Evolutionary conservation across 2,888 invertebrate genomes (phyloP).

Genomic region (Rhorus exstirpatorius): DNA sequence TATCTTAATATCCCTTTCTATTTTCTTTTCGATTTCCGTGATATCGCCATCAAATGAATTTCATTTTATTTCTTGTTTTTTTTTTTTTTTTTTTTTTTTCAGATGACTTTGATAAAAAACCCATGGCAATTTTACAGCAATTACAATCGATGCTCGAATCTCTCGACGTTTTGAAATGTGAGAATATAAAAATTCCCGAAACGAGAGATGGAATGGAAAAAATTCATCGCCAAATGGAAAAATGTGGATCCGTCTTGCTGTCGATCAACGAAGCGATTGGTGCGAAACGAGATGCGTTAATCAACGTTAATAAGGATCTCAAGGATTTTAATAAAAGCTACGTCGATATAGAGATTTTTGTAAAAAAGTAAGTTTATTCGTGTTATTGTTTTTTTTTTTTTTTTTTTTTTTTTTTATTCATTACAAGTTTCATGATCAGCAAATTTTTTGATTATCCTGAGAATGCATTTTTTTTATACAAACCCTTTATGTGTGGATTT

Average conservation of each 20-base stretch:
- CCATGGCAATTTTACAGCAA: conserved; percentile 65
- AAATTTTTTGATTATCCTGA: too few species aligned
- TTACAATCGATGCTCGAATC: conserved; percentile 71
- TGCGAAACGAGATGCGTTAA: conserved; percentile 64
- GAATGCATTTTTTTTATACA: too few species aligned
- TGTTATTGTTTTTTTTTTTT: neutral
- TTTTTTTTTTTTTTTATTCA: too few species aligned
- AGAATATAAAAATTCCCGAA: conserved; percentile 75
- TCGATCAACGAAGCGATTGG: conserved; percentile 70
- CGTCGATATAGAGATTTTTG: conserved; percentile 62
- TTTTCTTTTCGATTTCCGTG: too few species aligned
- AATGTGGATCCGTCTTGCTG: conserved; percentile 65
- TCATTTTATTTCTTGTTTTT: conserved; percentile 68
- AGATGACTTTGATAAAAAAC: too few species aligned
- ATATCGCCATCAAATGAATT: too few species aligned
- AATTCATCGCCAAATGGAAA: conserved; percentile 59
- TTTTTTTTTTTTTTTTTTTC: too few species aligned
- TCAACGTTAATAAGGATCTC: conserved; percentile 64
- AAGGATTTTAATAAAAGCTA: conserved; percentile 68
- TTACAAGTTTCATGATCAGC: too few species aligned
- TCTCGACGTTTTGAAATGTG: conserved; percentile 73
- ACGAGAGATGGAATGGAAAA: conserved; percentile 68
- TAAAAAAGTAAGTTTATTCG: conserved; percentile 68
- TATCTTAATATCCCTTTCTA: too few species aligned
- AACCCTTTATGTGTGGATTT: too few species aligned